These are phyloP conservation scores for Crocodylus rhombifer DNA, from an alignment of 2,797 vertebrate genomes.

Conservation along the genomic window DNA sequence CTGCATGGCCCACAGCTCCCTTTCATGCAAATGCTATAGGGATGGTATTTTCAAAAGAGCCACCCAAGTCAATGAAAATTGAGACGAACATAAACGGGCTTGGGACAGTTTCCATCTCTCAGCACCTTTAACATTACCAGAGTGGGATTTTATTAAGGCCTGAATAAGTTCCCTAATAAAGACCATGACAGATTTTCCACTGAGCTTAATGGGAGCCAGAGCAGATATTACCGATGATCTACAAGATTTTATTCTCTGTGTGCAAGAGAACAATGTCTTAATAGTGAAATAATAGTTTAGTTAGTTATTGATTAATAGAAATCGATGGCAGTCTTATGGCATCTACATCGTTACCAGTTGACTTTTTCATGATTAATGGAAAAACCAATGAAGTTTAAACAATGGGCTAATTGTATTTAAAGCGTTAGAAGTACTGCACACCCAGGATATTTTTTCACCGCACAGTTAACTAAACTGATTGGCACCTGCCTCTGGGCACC, in stretches of 20 bases:
- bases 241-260: slow-evolving; percentile 31
- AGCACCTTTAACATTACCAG: background rate
- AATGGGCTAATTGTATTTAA: background rate
- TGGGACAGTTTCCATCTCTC: background rate
- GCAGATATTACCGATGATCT: background rate
- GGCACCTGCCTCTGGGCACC: accelerated
- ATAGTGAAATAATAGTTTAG: slow-evolving; percentile 62
- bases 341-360: slow-evolving; percentile 45
- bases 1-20: background rate
- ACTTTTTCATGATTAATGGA: slow-evolving; percentile 70
- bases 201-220: accelerated
- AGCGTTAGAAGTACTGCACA: background rate
- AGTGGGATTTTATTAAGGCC: background rate
- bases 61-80: background rate
- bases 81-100: background rate
- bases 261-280: slow-evolving; percentile 56
- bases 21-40: background rate
- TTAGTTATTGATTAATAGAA: slow-evolving; percentile 75
- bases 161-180: background rate
- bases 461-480: accelerated
- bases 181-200: background rate
- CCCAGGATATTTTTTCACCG: background rate
- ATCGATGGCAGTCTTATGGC: slow-evolving; percentile 64
- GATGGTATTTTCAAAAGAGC: background rate
- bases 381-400: slow-evolving; percentile 52